Percentiles rank a stretch among this genome's conserved stretches.
Conservation (phyloP, 2,888 invertebrate genomes). For the Antitype chi region DNA sequence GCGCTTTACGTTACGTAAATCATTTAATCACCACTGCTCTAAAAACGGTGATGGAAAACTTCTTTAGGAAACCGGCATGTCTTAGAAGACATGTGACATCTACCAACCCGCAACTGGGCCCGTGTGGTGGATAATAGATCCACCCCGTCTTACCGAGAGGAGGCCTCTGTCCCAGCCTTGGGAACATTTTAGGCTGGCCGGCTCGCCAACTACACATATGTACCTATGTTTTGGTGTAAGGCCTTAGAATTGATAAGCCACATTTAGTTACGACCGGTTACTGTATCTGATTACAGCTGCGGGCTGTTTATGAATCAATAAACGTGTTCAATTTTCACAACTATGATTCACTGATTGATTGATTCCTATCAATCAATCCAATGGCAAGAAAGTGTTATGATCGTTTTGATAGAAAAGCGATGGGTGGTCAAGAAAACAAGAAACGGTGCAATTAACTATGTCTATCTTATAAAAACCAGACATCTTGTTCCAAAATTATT, state of each 20-base stretch:
- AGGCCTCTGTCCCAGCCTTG: too few relatives aligned
- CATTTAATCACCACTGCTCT: too few relatives aligned
- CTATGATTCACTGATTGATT: conserved; percentile 33
- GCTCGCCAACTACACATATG: neutral
- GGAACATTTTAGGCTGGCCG: too few relatives aligned
- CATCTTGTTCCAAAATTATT: neutral
- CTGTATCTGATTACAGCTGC: conserved; percentile 9
- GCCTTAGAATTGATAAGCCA: neutral
- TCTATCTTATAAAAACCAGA: neutral
- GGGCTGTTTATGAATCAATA: conserved; percentile 33
- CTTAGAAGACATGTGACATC: too few relatives aligned
- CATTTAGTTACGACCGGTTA: neutral
- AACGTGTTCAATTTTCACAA: conserved; percentile 27
- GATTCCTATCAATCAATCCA: conserved; percentile 35
- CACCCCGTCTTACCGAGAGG: too few relatives aligned
- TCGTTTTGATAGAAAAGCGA: conserved; percentile 26
- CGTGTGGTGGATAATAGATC: too few relatives aligned
- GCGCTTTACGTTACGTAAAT: too few relatives aligned
- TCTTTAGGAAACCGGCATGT: too few relatives aligned
- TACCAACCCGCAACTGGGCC: too few relatives aligned
- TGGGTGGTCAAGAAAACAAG: conserved; percentile 1
- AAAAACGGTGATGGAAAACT: too few relatives aligned
- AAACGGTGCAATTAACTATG: conserved; percentile 11
- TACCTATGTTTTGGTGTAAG: neutral
- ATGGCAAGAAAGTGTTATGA: conserved; percentile 13